Evolutionary conservation across 2,888 invertebrate genomes (phyloP).

Genomic region (Nasonovia ribisnigri): DNA sequence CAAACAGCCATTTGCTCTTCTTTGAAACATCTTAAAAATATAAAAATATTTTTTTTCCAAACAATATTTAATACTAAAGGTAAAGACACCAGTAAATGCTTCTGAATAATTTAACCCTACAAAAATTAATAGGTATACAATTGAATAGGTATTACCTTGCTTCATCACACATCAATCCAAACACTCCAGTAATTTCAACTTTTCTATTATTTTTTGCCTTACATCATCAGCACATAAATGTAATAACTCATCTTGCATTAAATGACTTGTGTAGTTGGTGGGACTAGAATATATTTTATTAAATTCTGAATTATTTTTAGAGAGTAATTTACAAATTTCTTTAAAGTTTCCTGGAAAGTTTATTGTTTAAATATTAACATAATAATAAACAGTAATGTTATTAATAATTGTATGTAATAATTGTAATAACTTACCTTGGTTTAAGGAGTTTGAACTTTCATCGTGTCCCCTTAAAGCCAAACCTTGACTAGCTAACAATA

Average conservation of each 20-base stretch:
- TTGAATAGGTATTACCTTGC: constrained; percentile 11
- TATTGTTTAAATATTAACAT: not conserved
- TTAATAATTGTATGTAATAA: not conserved
- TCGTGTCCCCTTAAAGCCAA: constrained; percentile 3
- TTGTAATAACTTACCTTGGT: constrained; percentile 27
- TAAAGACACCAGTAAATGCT: not conserved
- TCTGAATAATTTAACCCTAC: not conserved
- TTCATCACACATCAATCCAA: constrained; percentile 11
- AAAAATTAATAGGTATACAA: not conserved
- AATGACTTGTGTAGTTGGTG: constrained; percentile 12
- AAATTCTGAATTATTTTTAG: constrained; percentile 37
- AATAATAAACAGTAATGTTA: not conserved
- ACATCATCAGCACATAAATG: not conserved
- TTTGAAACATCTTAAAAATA: constrained; percentile 2
- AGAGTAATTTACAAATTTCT: not conserved
- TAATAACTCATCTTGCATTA: constrained; percentile 10
- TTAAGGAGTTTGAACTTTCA: constrained; percentile 6
- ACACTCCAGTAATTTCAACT: not conserved
- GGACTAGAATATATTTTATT: not conserved
- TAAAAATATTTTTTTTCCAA: not conserved
- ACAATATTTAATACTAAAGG: not conserved
- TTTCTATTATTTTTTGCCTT: not conserved
- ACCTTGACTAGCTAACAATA: not conserved
- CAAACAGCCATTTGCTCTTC: not conserved
- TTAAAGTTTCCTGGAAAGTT: not conserved